A percentile compares a stretch with the other conserved stretches of the same genome.
Conservation (phyloP, 2,113 vertebrate genomes). For the Mastomys coucha region DNA sequence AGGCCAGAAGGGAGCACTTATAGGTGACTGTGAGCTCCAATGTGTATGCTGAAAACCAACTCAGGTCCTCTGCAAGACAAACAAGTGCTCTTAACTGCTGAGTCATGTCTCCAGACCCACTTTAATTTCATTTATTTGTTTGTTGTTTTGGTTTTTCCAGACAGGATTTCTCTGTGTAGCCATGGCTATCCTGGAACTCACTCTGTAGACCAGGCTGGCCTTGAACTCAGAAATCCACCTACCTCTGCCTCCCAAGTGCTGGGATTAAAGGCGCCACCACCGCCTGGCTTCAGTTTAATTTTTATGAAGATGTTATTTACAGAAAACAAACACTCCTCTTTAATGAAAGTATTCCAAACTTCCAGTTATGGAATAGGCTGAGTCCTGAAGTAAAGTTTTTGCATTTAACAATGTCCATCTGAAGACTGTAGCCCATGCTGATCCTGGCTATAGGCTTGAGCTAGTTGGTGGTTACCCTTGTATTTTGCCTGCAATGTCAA, state of each 20-base stretch:
- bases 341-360: background rate
- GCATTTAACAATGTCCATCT: background rate
- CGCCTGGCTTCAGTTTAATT: background rate
- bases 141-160: no score
- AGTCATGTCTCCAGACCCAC: background rate
- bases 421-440: background rate
- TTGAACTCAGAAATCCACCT: no score
- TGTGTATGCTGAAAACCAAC: background rate
- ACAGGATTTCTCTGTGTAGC: no score
- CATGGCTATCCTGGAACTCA: no score
- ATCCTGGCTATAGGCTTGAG: background rate
- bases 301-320: conserved; percentile 1
- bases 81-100: no score
- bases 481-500: background rate
- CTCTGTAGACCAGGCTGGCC: no score
- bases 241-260: no score
- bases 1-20: background rate
- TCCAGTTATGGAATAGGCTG: background rate
- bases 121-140: background rate
- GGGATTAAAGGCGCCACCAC: no score
- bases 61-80: background rate
- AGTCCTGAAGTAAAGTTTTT: background rate
- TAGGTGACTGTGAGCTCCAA: background rate
- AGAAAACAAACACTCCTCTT: conserved; percentile 29
- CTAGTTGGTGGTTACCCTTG: background rate